phyloP scores from a whole-genome alignment of 37 sponge, comb jelly and placozoan genomes.

The Bolinopsis microptera region DNA sequence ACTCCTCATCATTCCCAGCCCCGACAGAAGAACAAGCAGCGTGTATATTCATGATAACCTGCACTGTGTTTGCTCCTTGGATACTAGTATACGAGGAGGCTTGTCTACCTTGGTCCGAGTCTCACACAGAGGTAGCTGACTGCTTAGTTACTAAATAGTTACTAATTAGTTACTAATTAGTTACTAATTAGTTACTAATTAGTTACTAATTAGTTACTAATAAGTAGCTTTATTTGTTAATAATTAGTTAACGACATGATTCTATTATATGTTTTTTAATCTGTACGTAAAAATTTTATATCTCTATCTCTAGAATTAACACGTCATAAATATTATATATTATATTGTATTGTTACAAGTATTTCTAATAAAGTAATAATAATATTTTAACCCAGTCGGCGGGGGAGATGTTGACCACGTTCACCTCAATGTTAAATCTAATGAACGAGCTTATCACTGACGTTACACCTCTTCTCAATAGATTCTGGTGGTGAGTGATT shows the following conservation, averaged over 20 bases:
- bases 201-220: no score
- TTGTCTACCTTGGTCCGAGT: conserved; percentile 33
- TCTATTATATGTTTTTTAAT: no score
- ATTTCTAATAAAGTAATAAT: no score
- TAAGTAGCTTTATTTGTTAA: neutral
- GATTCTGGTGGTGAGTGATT: conserved; percentile 65
- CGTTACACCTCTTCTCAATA: conserved; percentile 8
- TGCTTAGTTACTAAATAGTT: no score
- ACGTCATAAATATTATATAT: no score
- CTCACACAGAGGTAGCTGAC: conserved; percentile 11
- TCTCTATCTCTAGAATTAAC: no score
- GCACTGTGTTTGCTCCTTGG: conserved; percentile 56
- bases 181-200: no score
- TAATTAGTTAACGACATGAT: neutral
- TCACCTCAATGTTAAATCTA: conserved; percentile 22
- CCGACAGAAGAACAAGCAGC: conserved; percentile 51
- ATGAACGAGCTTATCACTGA: conserved; percentile 22
- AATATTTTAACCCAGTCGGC: no score
- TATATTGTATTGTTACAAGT: no score
- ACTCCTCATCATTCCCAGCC: no score
- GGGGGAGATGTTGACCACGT: conserved; percentile 19
- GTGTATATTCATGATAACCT: conserved; percentile 55
- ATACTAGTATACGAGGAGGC: conserved; percentile 56
- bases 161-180: no score
- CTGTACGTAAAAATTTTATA: no score